Conservation (phyloP, 2,888 invertebrate genomes). For the Drosophila flavopinicola region DNA sequence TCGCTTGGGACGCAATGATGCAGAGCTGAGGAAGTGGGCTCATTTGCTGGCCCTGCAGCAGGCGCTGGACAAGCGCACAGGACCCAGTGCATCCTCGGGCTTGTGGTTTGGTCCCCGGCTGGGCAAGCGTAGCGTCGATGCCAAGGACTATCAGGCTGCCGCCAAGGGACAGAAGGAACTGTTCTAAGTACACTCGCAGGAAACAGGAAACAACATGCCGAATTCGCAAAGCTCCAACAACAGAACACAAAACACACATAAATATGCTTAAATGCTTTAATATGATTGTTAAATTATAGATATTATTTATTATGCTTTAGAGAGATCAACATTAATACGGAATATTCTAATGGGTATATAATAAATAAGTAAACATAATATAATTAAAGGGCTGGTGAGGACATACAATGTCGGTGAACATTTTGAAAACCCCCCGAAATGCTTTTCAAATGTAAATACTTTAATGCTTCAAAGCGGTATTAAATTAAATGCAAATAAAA, state of each 20-base stretch:
- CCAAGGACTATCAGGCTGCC: conserved; percentile 49
- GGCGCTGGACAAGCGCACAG: conserved; percentile 82
- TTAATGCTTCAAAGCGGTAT: conserved; percentile 10
- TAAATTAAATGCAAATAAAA: conserved; percentile 18
- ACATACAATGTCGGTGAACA: conserved; percentile 69
- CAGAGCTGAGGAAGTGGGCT: conserved; percentile 82
- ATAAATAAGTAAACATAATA: conserved; percentile 28
- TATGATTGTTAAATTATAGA: conserved; percentile 12
- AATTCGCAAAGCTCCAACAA: conserved; percentile 2
- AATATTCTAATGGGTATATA: conserved; percentile 51
- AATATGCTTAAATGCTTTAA: conserved; percentile 25
- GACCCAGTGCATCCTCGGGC: conserved; percentile 84
- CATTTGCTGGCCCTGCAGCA: conserved; percentile 81
- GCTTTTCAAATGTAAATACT: conserved; percentile 22
- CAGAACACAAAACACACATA: conserved; percentile 19
- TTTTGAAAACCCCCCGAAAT: conserved; percentile 40
- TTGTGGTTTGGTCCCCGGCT: conserved; percentile 90
- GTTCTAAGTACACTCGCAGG: conserved; percentile 40
- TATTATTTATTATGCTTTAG: conserved; percentile 29
- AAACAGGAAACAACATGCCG: conserved; percentile 6
- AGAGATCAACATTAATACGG: conserved; percentile 69
- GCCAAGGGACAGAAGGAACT: conserved; percentile 62
- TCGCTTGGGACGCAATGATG: conserved; percentile 84
- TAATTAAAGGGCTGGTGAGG: conserved; percentile 78
- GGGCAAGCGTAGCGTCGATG: conserved; percentile 85